phyloP scores from a whole-genome alignment of 2,113 vertebrate genomes.

The Charina bottae region DNA sequence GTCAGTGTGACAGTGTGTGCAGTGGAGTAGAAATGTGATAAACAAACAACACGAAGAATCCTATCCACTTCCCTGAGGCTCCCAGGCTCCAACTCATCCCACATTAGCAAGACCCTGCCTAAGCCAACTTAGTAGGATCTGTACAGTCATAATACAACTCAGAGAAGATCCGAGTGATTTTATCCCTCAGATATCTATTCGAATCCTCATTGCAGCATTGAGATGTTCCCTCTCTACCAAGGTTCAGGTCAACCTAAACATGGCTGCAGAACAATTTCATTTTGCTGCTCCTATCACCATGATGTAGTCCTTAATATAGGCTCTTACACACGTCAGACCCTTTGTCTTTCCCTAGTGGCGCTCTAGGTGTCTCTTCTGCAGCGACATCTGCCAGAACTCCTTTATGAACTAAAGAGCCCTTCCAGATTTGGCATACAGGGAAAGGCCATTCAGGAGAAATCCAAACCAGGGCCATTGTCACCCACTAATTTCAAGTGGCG shows the following conservation, averaged over 20 bases:
- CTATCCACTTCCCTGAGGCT: no score
- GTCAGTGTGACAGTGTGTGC: no score
- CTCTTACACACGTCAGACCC: neutral
- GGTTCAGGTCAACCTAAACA: neutral
- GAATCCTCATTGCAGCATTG: neutral
- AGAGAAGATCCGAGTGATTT: neutral
- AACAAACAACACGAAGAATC: no score
- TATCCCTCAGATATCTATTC: neutral
- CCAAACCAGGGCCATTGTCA: neutral
- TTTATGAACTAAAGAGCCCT: neutral
- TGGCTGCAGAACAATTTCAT: neutral
- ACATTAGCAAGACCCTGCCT: no score
- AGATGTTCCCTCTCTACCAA: neutral
- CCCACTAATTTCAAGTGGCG: neutral
- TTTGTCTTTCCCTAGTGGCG: neutral
- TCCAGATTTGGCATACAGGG: neutral
- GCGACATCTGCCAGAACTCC: neutral
- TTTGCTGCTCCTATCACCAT: neutral
- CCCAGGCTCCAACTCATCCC: no score
- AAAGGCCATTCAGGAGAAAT: neutral
- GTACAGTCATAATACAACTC: neutral
- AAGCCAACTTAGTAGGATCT: neutral
- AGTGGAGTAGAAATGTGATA: no score
- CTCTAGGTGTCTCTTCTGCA: neutral
- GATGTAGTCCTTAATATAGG: neutral